Percentiles rank a stretch among this genome's conserved stretches.
phyloP scores from a whole-genome alignment of 2,888 invertebrate species.

The Pandemis corylana region DNA sequence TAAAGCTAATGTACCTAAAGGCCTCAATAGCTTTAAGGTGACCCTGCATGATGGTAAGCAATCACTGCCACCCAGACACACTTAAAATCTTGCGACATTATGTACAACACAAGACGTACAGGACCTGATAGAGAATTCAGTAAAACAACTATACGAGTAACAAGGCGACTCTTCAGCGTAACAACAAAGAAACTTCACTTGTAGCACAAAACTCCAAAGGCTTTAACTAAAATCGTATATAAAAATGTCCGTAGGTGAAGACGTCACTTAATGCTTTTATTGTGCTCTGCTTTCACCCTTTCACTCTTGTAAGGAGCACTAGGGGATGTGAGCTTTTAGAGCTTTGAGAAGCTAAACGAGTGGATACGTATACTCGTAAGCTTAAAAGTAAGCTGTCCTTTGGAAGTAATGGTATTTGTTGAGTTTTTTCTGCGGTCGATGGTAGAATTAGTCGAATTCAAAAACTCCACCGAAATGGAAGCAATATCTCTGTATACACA shows the following conservation, averaged over 20 bases:
- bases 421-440: not conserved
- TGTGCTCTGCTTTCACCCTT: slow-evolving; percentile 13
- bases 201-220: not conserved
- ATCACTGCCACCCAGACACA: too few species aligned
- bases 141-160: not conserved
- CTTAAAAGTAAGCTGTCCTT: slow-evolving; percentile 2
- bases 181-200: not conserved
- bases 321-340: slow-evolving; percentile 10
- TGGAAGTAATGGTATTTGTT: not conserved
- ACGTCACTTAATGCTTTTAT: slow-evolving; percentile 19
- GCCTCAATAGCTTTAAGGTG: too few species aligned
- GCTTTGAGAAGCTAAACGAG: slow-evolving; percentile 11
- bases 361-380: slow-evolving; percentile 5
- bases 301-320: slow-evolving; percentile 8
- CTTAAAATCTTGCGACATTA: too few species aligned
- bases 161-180: too few species aligned
- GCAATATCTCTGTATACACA: too few species aligned
- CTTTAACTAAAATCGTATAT: not conserved
- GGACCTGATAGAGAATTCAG: not conserved
- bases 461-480: too few species aligned
- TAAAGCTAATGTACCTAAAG: too few species aligned
- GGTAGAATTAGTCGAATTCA: not conserved
- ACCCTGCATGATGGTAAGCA: too few species aligned
- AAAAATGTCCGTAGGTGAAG: slow-evolving; percentile 6
- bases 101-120: too few species aligned